These are phyloP conservation scores for Myiopsitta monachus DNA, from an alignment of 2,113 vertebrate species.

Conservation along the genomic window DNA sequence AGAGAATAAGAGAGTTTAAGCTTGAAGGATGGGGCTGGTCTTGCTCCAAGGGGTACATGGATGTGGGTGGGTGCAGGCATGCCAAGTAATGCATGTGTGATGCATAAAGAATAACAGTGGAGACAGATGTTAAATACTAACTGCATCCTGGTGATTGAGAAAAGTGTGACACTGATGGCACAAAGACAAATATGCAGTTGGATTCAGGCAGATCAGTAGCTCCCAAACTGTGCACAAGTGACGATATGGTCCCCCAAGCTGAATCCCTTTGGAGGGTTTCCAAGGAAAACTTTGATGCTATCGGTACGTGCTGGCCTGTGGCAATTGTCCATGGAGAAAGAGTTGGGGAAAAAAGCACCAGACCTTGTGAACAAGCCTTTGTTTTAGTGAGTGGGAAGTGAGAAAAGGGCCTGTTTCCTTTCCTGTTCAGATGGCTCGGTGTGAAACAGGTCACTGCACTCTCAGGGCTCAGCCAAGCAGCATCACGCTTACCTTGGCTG, in stretches of 20 bases:
- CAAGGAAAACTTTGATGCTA: constrained; percentile 47
- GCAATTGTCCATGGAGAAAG: neutral
- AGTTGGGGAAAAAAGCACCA: neutral
- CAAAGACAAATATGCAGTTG: neutral
- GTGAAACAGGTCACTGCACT: fast-evolving
- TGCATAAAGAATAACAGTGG: neutral
- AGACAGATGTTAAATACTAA: neutral
- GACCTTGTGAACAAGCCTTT: constrained; percentile 26
- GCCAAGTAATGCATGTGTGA: neutral
- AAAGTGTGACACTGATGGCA: no score
- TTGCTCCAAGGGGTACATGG: neutral
- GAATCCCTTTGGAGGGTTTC: constrained; percentile 27
- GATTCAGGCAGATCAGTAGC: neutral
- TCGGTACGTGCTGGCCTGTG: neutral
- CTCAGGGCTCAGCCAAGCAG: fast-evolving
- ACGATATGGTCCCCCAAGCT: neutral
- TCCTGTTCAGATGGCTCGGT: neutral
- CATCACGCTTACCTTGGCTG: fast-evolving
- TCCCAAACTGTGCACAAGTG: neutral
- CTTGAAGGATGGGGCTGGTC: neutral
- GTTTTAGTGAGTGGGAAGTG: constrained; percentile 19
- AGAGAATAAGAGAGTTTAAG: neutral
- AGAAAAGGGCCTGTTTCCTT: neutral
- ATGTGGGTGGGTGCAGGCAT: neutral
- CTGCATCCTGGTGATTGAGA: neutral